Base-by-base conservation (phyloP, 1,140 invertebrate species). In the Kradibia gibbosae region DNA sequence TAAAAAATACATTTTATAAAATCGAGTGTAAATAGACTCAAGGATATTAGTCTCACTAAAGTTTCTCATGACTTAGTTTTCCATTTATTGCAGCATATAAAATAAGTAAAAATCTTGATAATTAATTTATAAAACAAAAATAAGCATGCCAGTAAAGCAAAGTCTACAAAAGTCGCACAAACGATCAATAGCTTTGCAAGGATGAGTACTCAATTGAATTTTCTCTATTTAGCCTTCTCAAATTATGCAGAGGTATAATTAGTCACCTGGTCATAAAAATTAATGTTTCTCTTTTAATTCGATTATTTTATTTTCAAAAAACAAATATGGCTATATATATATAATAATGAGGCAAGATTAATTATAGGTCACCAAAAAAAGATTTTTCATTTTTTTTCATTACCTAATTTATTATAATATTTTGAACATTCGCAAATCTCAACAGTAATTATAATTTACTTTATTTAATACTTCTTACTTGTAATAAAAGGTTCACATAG, bases 171-270 rank as follows among this genome's bases (percentile, higher is more conserved):
- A 28, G 10, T 73, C 28, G 4, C 48, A 31, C 5, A 36, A 50
- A 48, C 48, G 76, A 78, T 78, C 76, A 62, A 70, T 53, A 70
- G 60, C 53, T 75, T 50, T 75, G 73, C 73, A 75, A 60, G 28
- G 42, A 72, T 48, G 45, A 45, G 15, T 42, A 42, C 36, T 65
- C 36, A 22, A n/a, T 2, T 25, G 36, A n/a, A n/a, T 25, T 45
- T 42, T 13, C 28, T 70, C n/a, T 70, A 11, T 70, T 42, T 42
- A 22, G n/a, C 5, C 11, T 70, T 42, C n/a, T 70, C 7, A 4
- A 42, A 13, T 70, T 3, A 62, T 34, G 10, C 15, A 0, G 17
- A 3, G 20, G 3, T 36, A 25, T 62, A 34, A 3, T 36, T 62
- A 62, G 17, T 62, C 34, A 62, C 15, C 3, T 20, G 13, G 13